Percentiles rank a stretch among this genome's conserved stretches.
phyloP scores from a whole-genome alignment of 2,113 vertebrate species.

The Ellobius talpinus region DNA sequence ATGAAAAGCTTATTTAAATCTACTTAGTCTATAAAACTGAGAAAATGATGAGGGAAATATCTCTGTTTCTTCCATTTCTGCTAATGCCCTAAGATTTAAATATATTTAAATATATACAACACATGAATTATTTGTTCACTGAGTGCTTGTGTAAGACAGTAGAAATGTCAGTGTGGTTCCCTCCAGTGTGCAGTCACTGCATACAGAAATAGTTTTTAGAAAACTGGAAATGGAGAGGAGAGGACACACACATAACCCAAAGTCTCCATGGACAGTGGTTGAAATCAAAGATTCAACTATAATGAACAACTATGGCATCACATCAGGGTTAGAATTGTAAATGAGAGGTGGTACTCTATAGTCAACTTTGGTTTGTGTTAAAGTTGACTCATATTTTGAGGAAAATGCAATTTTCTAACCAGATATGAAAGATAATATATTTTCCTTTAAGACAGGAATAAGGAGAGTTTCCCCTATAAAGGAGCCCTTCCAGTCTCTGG shows the following conservation, averaged over 20 bases:
- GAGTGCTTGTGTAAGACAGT: neutral
- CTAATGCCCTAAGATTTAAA: neutral
- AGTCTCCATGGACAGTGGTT: neutral
- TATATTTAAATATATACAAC: neutral
- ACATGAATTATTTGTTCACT: neutral
- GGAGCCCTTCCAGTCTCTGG: neutral
- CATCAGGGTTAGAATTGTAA: neutral
- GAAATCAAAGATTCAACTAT: neutral
- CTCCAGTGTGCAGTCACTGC: neutral
- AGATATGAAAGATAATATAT: neutral
- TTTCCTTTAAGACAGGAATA: neutral
- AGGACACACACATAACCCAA: neutral
- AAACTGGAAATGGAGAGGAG: neutral
- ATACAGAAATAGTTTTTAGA: neutral
- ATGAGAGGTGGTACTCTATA: neutral
- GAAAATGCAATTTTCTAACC: neutral
- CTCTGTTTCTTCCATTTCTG: neutral
- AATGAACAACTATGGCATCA: neutral
- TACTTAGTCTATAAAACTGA: slow-evolving; percentile 12
- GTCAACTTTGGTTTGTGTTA: neutral
- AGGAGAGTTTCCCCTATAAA: neutral
- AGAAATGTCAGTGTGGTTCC: neutral
- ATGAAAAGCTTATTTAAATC: slow-evolving; percentile 31
- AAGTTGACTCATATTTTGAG: neutral
- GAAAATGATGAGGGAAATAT: slow-evolving; percentile 15